Evolutionary conservation across 2,797 vertebrate genomes (phyloP).

Genomic region (Enteromius afrohamiltoni): DNA sequence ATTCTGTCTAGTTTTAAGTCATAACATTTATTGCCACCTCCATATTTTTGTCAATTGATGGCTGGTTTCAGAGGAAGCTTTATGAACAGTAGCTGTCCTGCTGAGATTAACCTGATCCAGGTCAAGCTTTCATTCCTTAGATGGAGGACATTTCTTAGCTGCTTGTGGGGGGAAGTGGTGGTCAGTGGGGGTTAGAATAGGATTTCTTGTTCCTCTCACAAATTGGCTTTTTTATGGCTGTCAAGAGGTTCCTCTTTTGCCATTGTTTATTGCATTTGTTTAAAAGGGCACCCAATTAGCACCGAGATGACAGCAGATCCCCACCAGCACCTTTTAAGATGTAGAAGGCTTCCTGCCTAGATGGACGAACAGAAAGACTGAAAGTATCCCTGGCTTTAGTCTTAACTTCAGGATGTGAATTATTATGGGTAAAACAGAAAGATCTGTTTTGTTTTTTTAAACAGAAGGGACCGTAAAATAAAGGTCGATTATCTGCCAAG

Average conservation of each 20-base stretch:
- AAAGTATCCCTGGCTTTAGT: slow-evolving; percentile 6
- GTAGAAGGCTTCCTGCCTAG: slow-evolving; percentile 36
- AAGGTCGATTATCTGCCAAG: slow-evolving; percentile 57
- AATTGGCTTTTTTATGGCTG: slow-evolving; percentile 38
- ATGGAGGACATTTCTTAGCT: slow-evolving; percentile 24
- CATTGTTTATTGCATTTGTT: slow-evolving; percentile 57
- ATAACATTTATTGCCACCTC: neutral
- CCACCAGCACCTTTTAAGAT: slow-evolving; percentile 41
- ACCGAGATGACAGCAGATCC: slow-evolving; percentile 41
- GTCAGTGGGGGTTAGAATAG: slow-evolving; percentile 22
- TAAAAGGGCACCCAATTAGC: slow-evolving; percentile 54
- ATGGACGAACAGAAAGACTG: neutral
- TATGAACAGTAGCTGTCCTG: neutral
- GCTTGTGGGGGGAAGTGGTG: slow-evolving; percentile 24
- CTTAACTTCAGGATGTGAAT: slow-evolving; percentile 10
- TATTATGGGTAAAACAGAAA: slow-evolving; percentile 25
- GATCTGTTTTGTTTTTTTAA: neutral
- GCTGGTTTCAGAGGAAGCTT: slow-evolving; percentile 12
- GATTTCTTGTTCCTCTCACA: slow-evolving; percentile 33
- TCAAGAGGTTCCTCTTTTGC: slow-evolving; percentile 48
- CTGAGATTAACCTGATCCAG: slow-evolving; percentile 29
- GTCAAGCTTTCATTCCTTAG: slow-evolving; percentile 37
- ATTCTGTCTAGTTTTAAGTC: neutral
- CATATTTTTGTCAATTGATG: neutral
- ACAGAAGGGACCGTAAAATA: slow-evolving; percentile 59